These are phyloP conservation scores for Melipona bicolor DNA, from an alignment of 2,888 invertebrate genomes.

Conservation along the genomic window DNA sequence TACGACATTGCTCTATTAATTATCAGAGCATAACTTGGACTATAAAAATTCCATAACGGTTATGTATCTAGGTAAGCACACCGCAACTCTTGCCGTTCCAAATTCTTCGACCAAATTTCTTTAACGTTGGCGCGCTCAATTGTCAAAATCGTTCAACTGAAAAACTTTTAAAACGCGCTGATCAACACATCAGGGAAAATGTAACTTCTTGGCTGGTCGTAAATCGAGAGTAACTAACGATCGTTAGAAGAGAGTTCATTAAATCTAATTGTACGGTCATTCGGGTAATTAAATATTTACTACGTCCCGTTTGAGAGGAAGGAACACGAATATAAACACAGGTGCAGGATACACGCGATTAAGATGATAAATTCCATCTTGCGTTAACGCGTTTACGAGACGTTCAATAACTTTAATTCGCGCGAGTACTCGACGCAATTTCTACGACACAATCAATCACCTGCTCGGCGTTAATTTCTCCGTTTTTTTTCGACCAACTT, in stretches of 20 bases:
- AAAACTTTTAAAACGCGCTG: background rate
- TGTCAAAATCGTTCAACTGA: constrained; percentile 9
- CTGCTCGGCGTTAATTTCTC: background rate
- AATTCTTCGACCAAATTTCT: constrained; percentile 29
- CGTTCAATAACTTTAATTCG: background rate
- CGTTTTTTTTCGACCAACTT: background rate
- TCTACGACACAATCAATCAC: background rate
- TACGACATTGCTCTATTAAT: constrained; percentile 1
- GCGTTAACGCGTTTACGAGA: background rate
- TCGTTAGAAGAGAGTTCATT: background rate
- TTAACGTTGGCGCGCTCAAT: background rate
- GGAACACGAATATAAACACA: background rate
- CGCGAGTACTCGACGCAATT: background rate
- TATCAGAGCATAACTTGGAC: constrained; percentile 42
- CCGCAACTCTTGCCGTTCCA: constrained; percentile 25
- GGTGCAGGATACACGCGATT: background rate
- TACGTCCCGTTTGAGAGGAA: background rate
- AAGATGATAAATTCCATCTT: background rate
- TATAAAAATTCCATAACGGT: constrained; percentile 44
- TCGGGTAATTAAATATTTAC: background rate
- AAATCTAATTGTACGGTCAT: background rate
- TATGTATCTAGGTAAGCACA: constrained; percentile 37
- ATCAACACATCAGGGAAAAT: background rate
- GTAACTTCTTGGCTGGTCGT: constrained; percentile 29
- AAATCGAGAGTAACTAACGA: constrained; percentile 24